phyloP scores from a whole-genome alignment of 2,113 vertebrate species.

The Cryptomyrus ogoouensis region DNA sequence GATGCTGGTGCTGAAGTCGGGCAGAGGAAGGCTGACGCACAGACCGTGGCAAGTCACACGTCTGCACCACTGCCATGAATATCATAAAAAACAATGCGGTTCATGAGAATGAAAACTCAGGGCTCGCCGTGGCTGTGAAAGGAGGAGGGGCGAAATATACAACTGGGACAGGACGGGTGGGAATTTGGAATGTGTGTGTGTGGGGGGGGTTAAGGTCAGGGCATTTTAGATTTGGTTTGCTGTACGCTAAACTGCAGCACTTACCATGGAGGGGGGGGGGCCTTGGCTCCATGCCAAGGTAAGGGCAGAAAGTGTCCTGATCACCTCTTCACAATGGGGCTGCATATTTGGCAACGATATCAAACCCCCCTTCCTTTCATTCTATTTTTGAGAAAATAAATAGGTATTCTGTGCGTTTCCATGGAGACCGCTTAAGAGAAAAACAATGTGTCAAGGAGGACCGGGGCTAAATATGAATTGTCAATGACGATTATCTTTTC shows the following conservation, averaged over 20 bases:
- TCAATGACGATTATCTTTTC: neutral
- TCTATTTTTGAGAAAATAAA: constrained; percentile 32
- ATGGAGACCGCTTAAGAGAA: constrained; percentile 17
- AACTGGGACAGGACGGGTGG: neutral
- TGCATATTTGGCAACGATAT: constrained; percentile 26
- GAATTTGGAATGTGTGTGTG: neutral
- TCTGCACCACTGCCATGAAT: neutral
- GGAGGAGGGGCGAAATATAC: neutral
- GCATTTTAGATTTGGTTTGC: neutral
- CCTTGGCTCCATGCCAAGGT: constrained; percentile 18
- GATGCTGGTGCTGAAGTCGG: neutral
- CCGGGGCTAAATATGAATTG: constrained; percentile 11
- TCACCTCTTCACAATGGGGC: constrained; percentile 24
- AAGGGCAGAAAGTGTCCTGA: constrained; percentile 20
- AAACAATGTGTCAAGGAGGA: constrained; percentile 26
- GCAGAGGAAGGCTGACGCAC: neutral
- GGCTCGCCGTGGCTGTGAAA: neutral
- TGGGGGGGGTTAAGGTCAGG: neutral
- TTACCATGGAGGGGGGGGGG: neutral
- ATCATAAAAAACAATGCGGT: neutral
- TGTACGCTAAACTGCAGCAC: neutral
- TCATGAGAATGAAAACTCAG: neutral
- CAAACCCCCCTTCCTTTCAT: constrained; percentile 21
- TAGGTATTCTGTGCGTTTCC: constrained; percentile 28
- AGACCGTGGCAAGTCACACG: neutral